A percentile compares a stretch with the other conserved stretches of the same genome.
Conservation (phyloP, 1,140 invertebrate species). For the Lordiphosa clarofinis region DNA sequence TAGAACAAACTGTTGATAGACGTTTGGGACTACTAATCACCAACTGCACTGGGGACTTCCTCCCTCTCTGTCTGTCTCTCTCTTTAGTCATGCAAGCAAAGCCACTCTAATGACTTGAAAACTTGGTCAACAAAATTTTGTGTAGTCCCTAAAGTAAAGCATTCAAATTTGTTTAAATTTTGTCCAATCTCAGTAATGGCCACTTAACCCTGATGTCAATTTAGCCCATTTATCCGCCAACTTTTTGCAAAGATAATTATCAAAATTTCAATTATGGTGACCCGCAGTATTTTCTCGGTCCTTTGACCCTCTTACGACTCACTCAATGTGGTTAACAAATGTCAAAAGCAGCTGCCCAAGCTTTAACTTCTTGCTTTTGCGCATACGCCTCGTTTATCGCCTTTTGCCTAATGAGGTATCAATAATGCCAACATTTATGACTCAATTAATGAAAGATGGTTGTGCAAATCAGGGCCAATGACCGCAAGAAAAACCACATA, state of each 20-base stretch:
- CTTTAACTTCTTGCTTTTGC: conserved; percentile 2
- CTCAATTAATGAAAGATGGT: conserved; percentile 58
- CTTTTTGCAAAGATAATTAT: no score
- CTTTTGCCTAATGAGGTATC: conserved; percentile 68
- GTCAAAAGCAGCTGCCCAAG: no score
- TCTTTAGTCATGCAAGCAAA: conserved; percentile 52
- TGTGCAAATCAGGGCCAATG: conserved; percentile 48
- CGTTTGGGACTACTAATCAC: conserved; percentile 62
- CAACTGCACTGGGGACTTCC: conserved; percentile 30
- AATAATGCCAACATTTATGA: conserved; percentile 65
- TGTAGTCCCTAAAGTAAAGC: neutral
- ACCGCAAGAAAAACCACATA: conserved; percentile 21
- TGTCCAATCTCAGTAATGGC: no score
- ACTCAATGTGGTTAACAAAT: no score
- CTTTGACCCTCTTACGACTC: no score
- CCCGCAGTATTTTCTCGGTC: no score
- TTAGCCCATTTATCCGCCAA: no score
- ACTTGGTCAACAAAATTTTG: conserved; percentile 17
- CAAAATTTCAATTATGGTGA: no score
- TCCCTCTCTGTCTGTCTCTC: no score
- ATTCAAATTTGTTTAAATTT: conserved; percentile 7
- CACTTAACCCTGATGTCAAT: no score
- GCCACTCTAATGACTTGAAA: conserved; percentile 64
- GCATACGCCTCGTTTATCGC: conserved; percentile 57
- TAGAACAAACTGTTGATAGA: conserved; percentile 74